phyloP scores from a whole-genome alignment of 2,113 vertebrate species.

The Tylochromis polylepis region DNA sequence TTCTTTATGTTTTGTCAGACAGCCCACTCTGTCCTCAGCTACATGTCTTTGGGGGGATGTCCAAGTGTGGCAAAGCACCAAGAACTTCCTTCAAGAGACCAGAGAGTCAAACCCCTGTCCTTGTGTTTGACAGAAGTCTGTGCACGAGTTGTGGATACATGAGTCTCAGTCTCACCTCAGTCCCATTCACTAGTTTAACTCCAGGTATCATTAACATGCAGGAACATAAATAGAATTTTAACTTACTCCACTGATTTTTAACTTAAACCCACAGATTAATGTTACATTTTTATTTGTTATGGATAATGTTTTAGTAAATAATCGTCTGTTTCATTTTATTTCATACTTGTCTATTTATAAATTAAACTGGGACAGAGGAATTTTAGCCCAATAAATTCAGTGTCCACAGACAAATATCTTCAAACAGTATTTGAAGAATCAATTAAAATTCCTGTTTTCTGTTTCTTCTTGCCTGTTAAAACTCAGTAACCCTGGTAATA shows the following conservation, averaged over 20 bases:
- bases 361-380: neutral
- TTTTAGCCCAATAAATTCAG: neutral
- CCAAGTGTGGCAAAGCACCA: constrained; percentile 1
- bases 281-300: neutral
- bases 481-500: neutral
- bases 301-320: neutral
- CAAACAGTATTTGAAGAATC: neutral
- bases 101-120: neutral
- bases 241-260: neutral
- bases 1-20: constrained; percentile 47
- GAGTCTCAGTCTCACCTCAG: neutral
- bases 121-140: neutral
- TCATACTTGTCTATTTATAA: neutral
- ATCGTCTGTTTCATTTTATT: neutral
- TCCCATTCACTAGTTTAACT: neutral
- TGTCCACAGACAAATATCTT: neutral
- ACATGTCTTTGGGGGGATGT: constrained; percentile 25
- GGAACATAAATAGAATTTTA: neutral
- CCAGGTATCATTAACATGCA: neutral
- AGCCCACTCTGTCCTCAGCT: constrained; percentile 15
- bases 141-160: neutral
- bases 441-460: neutral
- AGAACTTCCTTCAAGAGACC: constrained; percentile 3
- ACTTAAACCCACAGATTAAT: neutral
- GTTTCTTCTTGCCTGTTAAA: neutral